phyloP scores from a whole-genome alignment of 1,140 invertebrate species.

The Hylaeus volcanicus region DNA sequence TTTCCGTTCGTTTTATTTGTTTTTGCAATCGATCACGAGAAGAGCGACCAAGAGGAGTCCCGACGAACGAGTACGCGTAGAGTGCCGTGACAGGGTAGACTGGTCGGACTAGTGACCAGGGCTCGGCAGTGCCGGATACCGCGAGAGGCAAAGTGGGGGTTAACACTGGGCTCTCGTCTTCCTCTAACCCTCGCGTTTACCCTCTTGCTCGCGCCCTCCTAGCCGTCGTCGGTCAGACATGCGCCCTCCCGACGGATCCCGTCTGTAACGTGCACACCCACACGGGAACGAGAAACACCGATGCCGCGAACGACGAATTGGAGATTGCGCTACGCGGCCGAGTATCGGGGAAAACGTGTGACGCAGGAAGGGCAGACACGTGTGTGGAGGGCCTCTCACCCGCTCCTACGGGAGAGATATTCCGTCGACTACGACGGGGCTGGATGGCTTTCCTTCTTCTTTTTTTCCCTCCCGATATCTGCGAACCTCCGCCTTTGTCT shows the following conservation, averaged over 20 bases:
- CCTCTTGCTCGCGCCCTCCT: conserved; percentile 38
- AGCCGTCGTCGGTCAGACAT: conserved; percentile 68
- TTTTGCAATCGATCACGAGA: not conserved
- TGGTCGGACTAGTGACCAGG: conserved; percentile 63
- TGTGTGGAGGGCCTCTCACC: conserved; percentile 25
- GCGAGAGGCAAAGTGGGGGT: conserved; percentile 46
- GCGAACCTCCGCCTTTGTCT: not conserved
- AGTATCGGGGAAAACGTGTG: conserved; percentile 23
- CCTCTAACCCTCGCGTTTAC: conserved; percentile 21
- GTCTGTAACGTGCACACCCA: conserved; percentile 33
- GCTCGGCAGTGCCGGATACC: conserved; percentile 60
- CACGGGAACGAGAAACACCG: conserved; percentile 21
- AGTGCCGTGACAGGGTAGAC: conserved; percentile 56
- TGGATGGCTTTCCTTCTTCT: too few relatives aligned
- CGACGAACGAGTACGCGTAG: conserved; percentile 32
- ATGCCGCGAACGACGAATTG: conserved; percentile 38
- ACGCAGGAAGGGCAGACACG: conserved; percentile 48
- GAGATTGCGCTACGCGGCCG: conserved; percentile 43
- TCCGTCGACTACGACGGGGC: not conserved
- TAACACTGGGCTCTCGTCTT: conserved; percentile 37
- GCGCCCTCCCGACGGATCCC: conserved; percentile 64
- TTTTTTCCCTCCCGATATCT: too few relatives aligned
- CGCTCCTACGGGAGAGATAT: not conserved
- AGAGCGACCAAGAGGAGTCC: not conserved
- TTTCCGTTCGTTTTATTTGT: not conserved